phyloP scores from a whole-genome alignment of 2,113 vertebrate genomes.

The Pseudolaguvia tuberculata region DNA sequence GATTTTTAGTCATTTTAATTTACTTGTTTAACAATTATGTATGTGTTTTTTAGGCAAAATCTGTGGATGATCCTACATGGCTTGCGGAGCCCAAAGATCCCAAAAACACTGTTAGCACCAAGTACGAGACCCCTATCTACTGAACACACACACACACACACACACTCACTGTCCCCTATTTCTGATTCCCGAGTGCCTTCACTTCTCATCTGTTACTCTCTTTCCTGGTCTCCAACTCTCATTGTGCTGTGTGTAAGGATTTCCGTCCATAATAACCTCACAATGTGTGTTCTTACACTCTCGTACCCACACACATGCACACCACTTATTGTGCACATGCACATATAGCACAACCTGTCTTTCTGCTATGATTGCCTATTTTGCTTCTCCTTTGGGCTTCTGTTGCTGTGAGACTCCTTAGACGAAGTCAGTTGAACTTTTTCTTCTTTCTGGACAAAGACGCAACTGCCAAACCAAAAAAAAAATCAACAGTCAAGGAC shows the following conservation, averaged over 20 bases:
- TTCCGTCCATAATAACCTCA: neutral
- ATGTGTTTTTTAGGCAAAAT: conserved; percentile 70
- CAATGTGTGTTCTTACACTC: neutral
- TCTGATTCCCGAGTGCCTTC: conserved; percentile 36
- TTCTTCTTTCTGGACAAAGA: conserved; percentile 44
- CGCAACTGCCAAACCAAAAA: neutral
- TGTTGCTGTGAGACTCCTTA: conserved; percentile 60
- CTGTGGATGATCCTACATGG: conserved; percentile 83
- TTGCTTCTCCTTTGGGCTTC: conserved; percentile 53
- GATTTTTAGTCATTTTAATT: neutral
- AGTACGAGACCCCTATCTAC: conserved; percentile 99
- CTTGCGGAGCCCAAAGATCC: conserved; percentile 90
- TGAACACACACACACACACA: conserved; percentile 65
- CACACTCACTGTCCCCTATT: conserved; percentile 37
- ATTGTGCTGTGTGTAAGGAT: neutral
- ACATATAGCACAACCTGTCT: conserved; percentile 1
- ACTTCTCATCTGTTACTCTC: conserved; percentile 14
- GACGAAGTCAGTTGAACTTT: conserved; percentile 37
- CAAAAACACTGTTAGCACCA: conserved; percentile 93
- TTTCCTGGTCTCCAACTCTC: conserved; percentile 6
- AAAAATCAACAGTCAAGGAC: neutral
- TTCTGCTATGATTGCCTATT: conserved; percentile 42
- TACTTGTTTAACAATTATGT: neutral
- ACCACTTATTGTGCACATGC: neutral
- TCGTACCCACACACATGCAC: neutral